Percentiles rank a stretch among this genome's conserved stretches.
phyloP scores from a whole-genome alignment of 2,113 vertebrate species.

The Laticauda colubrina region DNA sequence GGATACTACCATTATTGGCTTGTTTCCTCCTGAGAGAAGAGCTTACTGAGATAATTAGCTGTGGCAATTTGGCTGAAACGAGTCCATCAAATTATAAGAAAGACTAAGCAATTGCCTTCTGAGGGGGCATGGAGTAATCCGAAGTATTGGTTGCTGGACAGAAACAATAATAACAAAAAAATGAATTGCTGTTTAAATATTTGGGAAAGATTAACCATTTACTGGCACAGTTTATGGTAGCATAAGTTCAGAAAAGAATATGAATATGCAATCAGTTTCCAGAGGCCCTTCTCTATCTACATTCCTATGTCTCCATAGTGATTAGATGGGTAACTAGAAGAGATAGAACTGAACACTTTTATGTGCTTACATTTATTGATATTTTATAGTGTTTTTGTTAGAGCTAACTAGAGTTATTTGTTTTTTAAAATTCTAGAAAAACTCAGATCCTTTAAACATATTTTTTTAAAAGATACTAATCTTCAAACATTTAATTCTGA shows the following conservation, averaged over 20 bases:
- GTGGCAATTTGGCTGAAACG: conserved; percentile 42
- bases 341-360: not conserved
- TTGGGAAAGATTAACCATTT: not conserved
- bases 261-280: not conserved
- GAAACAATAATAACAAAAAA: not conserved
- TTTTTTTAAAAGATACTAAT: not conserved
- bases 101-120: not conserved
- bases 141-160: not conserved
- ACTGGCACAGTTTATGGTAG: not conserved
- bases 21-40: conserved; percentile 54
- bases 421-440: not conserved
- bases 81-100: not conserved
- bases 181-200: not conserved
- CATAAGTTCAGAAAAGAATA: not conserved
- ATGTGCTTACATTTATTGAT: not conserved
- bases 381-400: not conserved
- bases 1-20: conserved; percentile 54
- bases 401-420: not conserved
- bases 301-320: not conserved
- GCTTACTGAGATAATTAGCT: conserved; percentile 56
- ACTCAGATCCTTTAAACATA: not conserved
- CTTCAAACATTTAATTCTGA: not conserved
- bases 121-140: not conserved
- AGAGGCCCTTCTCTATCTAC: not conserved
- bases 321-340: not conserved